Evolutionary conservation across 2,113 vertebrate genomes (phyloP), one percentile per base, ranked within the genome.

Genomic region (Addax nasomaculatus): DNA sequence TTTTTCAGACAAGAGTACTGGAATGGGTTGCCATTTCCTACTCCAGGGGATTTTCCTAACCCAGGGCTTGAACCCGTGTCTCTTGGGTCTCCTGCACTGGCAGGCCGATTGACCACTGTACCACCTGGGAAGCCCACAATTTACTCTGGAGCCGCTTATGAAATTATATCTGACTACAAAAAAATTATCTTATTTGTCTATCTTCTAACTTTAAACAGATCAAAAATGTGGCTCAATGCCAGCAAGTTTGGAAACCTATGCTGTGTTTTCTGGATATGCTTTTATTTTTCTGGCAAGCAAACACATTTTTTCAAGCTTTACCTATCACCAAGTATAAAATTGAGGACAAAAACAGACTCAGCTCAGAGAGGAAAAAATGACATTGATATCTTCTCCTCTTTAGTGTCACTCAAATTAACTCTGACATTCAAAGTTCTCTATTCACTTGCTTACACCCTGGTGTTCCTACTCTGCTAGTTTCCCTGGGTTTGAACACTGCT

Each of bases 401-500:
- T 92, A 87, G 30, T 80, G 87, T 87, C 89, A 84, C 1, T 93
- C 70, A 87, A 21, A 36, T 36, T 87, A 53, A 84, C 11, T 49
- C 47, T 92, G 83, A 89, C 62, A 73, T 96, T 97, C 79, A 85
- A 55, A 86, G n/a, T 84, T 64, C 87, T 92, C 49, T 47, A 39
- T 55, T 64, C 51, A 53, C 19, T 45, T 76, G 27, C 14, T n/a
- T 47, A 73, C 4, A 29, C 3, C 5, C 76, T 87, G 62, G 7
- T 8, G 5, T 80, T 53, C 45, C 19, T 27, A 27, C 2, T 67
- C 23, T 43, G 11, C 49, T 58, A 29, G 7, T 57, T 83, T 89
- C 12, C 25, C 33, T 17, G 23, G 10, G 7, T 27, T 93, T 67
- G 36, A 73, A 64, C 23, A 43, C 5, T 13, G 1, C 6, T 12